Conservation (phyloP, 2,113 vertebrate species). For the Rhinolophus ferrumequinum region DNA sequence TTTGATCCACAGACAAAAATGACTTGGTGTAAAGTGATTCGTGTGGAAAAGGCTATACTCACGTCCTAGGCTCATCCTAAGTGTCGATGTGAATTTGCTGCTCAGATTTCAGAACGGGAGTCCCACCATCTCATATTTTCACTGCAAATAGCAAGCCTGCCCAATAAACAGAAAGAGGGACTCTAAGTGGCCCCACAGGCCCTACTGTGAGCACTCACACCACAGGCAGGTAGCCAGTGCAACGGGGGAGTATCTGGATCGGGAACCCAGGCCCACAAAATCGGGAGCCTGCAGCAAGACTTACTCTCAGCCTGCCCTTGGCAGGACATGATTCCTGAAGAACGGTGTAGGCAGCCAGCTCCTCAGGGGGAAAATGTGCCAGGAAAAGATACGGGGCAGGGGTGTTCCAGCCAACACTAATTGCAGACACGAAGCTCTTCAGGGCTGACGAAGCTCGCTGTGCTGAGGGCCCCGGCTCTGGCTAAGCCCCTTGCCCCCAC, state of each 20-base stretch:
- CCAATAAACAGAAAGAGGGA: not conserved
- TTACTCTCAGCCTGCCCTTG: not conserved
- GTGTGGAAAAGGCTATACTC: not conserved
- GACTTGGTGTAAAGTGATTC: constrained; percentile 41
- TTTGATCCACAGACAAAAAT: constrained; percentile 45
- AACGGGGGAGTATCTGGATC: too few species aligned
- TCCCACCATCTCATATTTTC: not conserved
- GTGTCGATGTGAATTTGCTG: not conserved
- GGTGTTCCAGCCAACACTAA: not conserved
- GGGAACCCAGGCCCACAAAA: not conserved
- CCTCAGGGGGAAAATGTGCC: not conserved
- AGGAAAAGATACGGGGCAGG: not conserved
- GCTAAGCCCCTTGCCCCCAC: not conserved
- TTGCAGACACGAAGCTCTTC: not conserved
- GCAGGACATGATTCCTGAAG: not conserved
- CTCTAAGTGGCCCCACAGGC: not conserved
- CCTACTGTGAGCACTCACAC: not conserved
- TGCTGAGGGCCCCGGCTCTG: not conserved
- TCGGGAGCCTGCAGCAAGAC: not conserved
- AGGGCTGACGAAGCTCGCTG: not conserved
- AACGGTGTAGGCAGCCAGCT: accelerated
- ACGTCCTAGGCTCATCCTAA: not conserved
- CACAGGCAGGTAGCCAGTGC: not conserved
- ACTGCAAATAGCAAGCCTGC: constrained; percentile 4
- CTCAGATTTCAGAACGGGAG: not conserved